A percentile compares a stretch with the other conserved stretches of the same genome.
Evolutionary conservation across 2,888 invertebrate genomes (phyloP).

Genomic region (Drosophila mimetica): DNA sequence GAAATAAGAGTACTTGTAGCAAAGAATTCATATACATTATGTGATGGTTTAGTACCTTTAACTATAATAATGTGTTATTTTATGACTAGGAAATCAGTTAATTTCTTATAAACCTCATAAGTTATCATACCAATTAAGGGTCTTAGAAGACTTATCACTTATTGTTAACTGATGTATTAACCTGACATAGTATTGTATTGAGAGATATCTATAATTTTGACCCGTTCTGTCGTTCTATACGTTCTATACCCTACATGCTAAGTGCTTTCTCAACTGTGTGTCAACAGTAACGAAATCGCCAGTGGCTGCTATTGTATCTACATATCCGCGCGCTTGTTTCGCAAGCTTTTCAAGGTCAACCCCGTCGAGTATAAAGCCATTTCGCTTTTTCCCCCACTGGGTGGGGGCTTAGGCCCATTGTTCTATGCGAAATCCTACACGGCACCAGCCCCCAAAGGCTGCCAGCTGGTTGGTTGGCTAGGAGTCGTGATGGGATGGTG

Average conservation of each 20-base stretch:
- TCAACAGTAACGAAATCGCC: slow-evolving; percentile 43
- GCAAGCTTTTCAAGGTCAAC: slow-evolving; percentile 68
- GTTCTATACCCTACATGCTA: slow-evolving; percentile 28
- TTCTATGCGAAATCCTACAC: slow-evolving; percentile 47
- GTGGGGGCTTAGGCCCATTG: slow-evolving; percentile 39
- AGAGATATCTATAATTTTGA: neutral
- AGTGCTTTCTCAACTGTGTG: slow-evolving; percentile 55
- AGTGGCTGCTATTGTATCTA: slow-evolving; percentile 37
- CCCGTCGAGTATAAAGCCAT: slow-evolving; percentile 36
- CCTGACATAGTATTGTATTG: too few relatives aligned
- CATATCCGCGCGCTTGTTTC: slow-evolving; percentile 49
- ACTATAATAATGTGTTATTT: too few relatives aligned
- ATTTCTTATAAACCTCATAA: too few relatives aligned
- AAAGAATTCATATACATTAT: too few relatives aligned
- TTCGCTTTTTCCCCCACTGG: slow-evolving; percentile 39
- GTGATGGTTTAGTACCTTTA: too few relatives aligned
- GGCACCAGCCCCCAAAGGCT: slow-evolving; percentile 33
- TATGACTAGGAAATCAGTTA: too few relatives aligned
- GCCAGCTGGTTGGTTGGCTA: slow-evolving; percentile 19
- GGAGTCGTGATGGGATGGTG: slow-evolving; percentile 9
- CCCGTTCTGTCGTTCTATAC: slow-evolving; percentile 15
- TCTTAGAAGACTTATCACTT: neutral
- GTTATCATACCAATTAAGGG: too few relatives aligned
- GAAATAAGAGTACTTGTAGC: neutral
- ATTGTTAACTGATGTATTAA: neutral